These are phyloP conservation scores for Paguma larvata DNA, from an alignment of 2,797 vertebrate genomes.

Conservation along the genomic window DNA sequence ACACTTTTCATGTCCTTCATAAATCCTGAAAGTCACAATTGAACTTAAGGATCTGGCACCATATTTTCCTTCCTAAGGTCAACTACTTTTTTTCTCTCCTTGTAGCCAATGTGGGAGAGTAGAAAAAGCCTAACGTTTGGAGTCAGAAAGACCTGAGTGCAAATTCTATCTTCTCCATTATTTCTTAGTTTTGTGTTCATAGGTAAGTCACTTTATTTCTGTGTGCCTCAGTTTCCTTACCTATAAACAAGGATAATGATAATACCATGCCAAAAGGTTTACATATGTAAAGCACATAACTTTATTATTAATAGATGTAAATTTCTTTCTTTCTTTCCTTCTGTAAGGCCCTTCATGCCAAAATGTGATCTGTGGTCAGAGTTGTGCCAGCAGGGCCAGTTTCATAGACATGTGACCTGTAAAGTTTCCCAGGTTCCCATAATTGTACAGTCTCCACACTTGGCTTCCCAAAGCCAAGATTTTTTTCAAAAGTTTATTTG, in stretches of 20 bases:
- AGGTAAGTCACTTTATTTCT: constrained; percentile 50
- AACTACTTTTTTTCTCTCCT: not conserved
- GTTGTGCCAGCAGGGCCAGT: not conserved
- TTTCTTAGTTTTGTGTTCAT: constrained; percentile 27
- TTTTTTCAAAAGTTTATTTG: not conserved
- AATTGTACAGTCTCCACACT: not conserved
- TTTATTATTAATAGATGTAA: not conserved
- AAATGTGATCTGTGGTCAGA: constrained; percentile 3
- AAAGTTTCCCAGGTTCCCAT: not conserved
- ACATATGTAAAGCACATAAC: not conserved
- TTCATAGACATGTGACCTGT: not conserved
- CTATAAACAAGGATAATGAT: not conserved
- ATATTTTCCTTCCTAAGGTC: constrained; percentile 22
- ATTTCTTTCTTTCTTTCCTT: not conserved
- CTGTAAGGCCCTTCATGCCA: not conserved
- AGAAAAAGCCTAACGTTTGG: not conserved
- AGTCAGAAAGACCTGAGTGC: not conserved
- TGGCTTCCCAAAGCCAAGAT: not conserved
- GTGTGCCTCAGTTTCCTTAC: not conserved
- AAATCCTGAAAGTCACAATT: constrained; percentile 33
- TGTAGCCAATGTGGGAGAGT: not conserved
- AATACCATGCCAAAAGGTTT: not conserved
- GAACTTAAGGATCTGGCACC: not conserved
- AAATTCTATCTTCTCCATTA: not conserved
- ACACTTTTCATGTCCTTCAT: not conserved